Evolutionary conservation across 2,888 invertebrate species (phyloP), one percentile per base, ranked within the genome.

Genomic region (Campopleginae sp.): DNA sequence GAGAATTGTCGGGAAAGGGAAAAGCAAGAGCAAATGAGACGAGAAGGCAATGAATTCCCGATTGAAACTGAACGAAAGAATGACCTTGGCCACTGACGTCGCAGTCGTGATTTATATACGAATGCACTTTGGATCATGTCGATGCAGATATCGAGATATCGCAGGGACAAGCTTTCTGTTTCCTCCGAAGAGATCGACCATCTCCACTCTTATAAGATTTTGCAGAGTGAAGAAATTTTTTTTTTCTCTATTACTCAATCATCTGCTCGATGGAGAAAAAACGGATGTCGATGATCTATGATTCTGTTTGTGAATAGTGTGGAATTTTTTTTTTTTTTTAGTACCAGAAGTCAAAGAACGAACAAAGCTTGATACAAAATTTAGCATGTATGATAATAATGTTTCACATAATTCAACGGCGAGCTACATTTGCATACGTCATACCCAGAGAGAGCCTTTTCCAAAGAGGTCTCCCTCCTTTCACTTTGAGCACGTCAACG

Each of bases 31-130:
- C 38, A 74, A n/a, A 44, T 44, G n/a, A 65, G 38, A 58, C 48
- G 27, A n/a, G 44, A 38, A 63, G 46, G 51, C 44, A 87, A 79
- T 72, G 72, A 76, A 54, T 76, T 61, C 27, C 51, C 14, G 75
- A 66, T 83, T 80, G 79, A 77, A 86, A 86, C 86, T 86, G 88
- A 88, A 88, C 85, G 87, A 83, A 88, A 89, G 85, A 76, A 86
- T 80, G 87, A 80, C 63, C 44, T 65, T 72, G 48, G 8, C 2
- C 70, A 75, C 70, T 58, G 7, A 72, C 72, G 82, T 66, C 68
- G 6, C 38, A 54, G 54, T 6, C 27, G 42, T 65, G 58, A 79
- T 74, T 61, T 71, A 74, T 71, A 42, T 51, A 77, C 27, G 38
- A 61, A 65, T 48, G 72, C 27, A 51, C 65, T 51, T 38, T 44